Evolutionary conservation across 2,888 invertebrate genomes (phyloP).

Genomic region (Pollenia angustigena): DNA sequence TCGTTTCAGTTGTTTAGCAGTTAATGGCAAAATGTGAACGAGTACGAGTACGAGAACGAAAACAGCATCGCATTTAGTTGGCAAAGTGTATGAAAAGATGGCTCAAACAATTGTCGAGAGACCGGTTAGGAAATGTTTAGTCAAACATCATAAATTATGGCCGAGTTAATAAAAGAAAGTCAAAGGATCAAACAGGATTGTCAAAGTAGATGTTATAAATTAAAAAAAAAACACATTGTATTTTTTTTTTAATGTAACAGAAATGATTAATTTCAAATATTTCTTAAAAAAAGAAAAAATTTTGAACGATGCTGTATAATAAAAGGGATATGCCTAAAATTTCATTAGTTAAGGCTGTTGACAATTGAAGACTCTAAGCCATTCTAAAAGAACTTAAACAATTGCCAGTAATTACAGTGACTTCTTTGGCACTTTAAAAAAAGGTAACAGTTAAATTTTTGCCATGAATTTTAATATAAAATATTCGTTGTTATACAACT

Average conservation of each 20-base stretch:
- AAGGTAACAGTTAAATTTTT: conserved; percentile 4
- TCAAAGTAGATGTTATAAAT: conserved; percentile 27
- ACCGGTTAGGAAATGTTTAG: conserved; percentile 50
- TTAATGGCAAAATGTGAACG: conserved; percentile 22
- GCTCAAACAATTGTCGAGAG: conserved; percentile 62
- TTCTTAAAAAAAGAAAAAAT: neutral
- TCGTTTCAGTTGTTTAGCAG: conserved; percentile 63
- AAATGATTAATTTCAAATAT: conserved; percentile 51
- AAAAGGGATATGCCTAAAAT: conserved; percentile 75
- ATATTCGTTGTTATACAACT: conserved; percentile 46
- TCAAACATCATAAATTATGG: conserved; percentile 68
- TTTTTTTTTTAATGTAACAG: neutral
- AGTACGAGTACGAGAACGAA: neutral
- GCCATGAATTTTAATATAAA: neutral
- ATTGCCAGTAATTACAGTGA: conserved; percentile 59
- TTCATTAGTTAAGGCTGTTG: conserved; percentile 80
- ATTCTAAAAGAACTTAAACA: conserved; percentile 39
- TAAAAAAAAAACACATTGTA: neutral
- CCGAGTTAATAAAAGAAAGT: conserved; percentile 70
- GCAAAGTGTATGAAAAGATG: conserved; percentile 44
- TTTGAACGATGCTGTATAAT: conserved; percentile 3
- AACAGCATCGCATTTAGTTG: neutral
- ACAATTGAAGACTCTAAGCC: conserved; percentile 73
- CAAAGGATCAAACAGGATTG: conserved; percentile 67
- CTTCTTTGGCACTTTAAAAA: conserved; percentile 11